Percentiles rank a stretch among this genome's conserved stretches.
Conservation (phyloP, 2,113 vertebrate genomes). For the Chamaea fasciata region DNA sequence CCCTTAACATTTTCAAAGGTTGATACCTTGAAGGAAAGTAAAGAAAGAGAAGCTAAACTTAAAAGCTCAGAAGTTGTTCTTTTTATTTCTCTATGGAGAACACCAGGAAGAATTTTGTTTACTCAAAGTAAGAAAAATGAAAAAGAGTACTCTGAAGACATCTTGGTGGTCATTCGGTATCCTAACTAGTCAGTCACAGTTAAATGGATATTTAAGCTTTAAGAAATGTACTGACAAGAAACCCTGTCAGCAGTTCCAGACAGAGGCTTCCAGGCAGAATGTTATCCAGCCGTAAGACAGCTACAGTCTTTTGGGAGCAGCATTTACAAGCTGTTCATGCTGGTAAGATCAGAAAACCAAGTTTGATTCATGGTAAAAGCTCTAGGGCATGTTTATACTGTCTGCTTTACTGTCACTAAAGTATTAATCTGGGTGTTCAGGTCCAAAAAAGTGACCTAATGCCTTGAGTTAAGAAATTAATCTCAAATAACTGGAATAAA, state of each 20-base stretch:
- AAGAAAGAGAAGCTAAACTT: background rate
- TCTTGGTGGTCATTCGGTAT: background rate
- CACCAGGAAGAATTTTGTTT: background rate
- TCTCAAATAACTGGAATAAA: background rate
- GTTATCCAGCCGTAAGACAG: conserved; percentile 35
- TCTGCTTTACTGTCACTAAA: conserved; percentile 32
- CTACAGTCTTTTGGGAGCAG: conserved; percentile 45
- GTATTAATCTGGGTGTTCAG: conserved; percentile 23
- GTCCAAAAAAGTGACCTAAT: background rate
- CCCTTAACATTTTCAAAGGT: background rate
- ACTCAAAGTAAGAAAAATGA: background rate
- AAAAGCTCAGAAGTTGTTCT: background rate
- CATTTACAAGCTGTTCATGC: conserved; percentile 60
- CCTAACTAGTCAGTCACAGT: background rate
- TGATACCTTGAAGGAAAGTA: background rate
- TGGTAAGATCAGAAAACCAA: conserved; percentile 53
- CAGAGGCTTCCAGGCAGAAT: background rate
- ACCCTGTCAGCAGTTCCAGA: conserved; percentile 33
- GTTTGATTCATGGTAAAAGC: conserved; percentile 51
- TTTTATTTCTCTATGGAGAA: background rate
- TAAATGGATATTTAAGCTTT: conserved; percentile 40
- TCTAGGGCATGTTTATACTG: conserved; percentile 38
- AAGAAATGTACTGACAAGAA: conserved; percentile 33
- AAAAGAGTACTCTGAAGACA: background rate
- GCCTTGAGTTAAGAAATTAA: conserved; percentile 16